Conservation (phyloP, 2,888 invertebrate genomes). For the Microchrysa polita region DNA sequence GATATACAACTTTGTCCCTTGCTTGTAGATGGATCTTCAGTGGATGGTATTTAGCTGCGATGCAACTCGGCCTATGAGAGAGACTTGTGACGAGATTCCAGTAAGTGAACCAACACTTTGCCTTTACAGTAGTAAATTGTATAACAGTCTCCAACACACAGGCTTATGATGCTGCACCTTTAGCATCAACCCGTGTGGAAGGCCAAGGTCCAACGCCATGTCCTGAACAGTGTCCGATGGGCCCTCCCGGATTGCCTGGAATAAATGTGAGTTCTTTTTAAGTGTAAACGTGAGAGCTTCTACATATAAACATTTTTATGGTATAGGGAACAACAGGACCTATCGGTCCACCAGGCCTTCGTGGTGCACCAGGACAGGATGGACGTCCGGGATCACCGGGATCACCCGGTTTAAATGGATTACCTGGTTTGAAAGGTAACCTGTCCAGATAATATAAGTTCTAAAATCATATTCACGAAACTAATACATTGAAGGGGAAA, state of each 20-base stretch:
- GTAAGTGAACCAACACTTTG: too few species aligned
- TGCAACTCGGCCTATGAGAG: constrained; percentile 74
- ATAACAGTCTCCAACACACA: too few species aligned
- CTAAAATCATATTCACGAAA: neutral
- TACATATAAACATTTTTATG: neutral
- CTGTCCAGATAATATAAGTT: neutral
- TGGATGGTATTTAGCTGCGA: constrained; percentile 90
- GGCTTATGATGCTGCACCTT: constrained; percentile 46
- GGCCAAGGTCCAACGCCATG: constrained; percentile 51
- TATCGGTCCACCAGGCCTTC: constrained; percentile 55
- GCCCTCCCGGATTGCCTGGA: constrained; percentile 71
- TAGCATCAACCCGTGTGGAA: constrained; percentile 12
- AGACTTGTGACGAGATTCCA: constrained; percentile 82
- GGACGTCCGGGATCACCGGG: constrained; percentile 53
- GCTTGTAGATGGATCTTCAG: constrained; percentile 91
- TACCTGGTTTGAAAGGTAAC: constrained; percentile 25
- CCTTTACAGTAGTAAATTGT: too few species aligned
- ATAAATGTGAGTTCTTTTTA: constrained; percentile 64
- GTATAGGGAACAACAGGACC: constrained; percentile 52
- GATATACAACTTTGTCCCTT: neutral
- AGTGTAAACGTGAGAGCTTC: too few species aligned
- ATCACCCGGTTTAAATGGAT: constrained; percentile 39
- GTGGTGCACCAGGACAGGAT: constrained; percentile 49
- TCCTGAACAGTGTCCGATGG: constrained; percentile 68
- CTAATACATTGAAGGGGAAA: constrained; percentile 20